Conservation (phyloP, 1,140 invertebrate species). For the Leptinotarsa texana region DNA sequence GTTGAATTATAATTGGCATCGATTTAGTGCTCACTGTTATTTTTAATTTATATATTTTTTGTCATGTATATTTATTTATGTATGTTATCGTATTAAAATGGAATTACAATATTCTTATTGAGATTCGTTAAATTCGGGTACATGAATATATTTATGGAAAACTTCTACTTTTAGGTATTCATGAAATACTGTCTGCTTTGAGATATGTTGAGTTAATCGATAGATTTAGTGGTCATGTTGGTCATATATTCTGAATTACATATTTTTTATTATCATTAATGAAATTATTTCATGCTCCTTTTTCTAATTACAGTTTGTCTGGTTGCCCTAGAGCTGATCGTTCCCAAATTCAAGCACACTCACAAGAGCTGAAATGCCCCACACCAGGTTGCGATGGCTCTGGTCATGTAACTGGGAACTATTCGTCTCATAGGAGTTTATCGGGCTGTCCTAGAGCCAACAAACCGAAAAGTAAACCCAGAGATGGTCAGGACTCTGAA, state of each 20-base stretch:
- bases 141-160: neutral
- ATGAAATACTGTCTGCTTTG: too few species aligned
- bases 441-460: conserved; percentile 86
- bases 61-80: too few species aligned
- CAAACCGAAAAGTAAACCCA: conserved; percentile 88
- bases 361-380: conserved; percentile 85
- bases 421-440: conserved; percentile 82
- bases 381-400: conserved; percentile 89
- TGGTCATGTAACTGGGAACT: conserved; percentile 86
- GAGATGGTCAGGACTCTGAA: conserved; percentile 89
- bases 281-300: too few species aligned
- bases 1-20: too few species aligned
- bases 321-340: conserved; percentile 78
- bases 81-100: too few species aligned
- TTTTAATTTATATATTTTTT: too few species aligned
- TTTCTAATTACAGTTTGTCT: conserved; percentile 63
- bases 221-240: too few species aligned
- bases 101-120: neutral
- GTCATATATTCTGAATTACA: too few species aligned
- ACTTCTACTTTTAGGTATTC: neutral
- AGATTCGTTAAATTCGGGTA: too few species aligned
- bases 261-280: too few species aligned
- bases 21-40: too few species aligned
- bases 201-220: too few species aligned
- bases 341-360: conserved; percentile 74